phyloP scores from a whole-genome alignment of 1,140 invertebrate genomes.

The Stegodyphus dumicola region DNA sequence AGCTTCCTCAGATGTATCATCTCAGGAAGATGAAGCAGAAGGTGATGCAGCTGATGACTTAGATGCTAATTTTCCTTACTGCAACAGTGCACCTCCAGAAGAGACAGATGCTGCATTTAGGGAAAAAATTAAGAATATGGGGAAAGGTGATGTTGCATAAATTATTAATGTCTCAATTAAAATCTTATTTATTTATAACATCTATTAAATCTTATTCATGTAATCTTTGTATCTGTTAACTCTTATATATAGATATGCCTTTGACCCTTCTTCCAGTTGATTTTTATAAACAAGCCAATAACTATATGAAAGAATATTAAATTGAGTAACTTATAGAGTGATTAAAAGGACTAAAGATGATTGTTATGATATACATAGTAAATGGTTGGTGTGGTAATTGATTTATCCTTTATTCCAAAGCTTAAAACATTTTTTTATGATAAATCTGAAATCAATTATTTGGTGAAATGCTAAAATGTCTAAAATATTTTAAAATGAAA shows the following conservation, averaged over 20 bases:
- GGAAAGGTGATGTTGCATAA: slow-evolving; percentile 74
- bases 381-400: too few species aligned
- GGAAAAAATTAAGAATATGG: slow-evolving; percentile 87
- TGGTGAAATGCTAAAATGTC: too few species aligned
- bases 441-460: too few species aligned
- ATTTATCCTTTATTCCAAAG: too few species aligned
- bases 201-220: background rate
- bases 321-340: too few species aligned
- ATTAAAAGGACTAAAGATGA: too few species aligned
- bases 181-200: background rate
- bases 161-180: background rate
- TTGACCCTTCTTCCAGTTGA: too few species aligned
- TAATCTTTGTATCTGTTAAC: background rate
- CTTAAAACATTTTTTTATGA: too few species aligned
- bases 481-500: too few species aligned
- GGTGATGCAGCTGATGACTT: slow-evolving; percentile 23
- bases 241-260: background rate
- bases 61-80: slow-evolving; percentile 44
- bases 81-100: slow-evolving; percentile 68
- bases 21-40: slow-evolving; percentile 38
- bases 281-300: too few species aligned
- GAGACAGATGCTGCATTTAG: slow-evolving; percentile 83
- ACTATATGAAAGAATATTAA: too few species aligned
- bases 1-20: slow-evolving; percentile 36
- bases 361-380: too few species aligned